Evolutionary conservation across 2,888 invertebrate species (phyloP).

Genomic region (Tanytarsus gracilentus): DNA sequence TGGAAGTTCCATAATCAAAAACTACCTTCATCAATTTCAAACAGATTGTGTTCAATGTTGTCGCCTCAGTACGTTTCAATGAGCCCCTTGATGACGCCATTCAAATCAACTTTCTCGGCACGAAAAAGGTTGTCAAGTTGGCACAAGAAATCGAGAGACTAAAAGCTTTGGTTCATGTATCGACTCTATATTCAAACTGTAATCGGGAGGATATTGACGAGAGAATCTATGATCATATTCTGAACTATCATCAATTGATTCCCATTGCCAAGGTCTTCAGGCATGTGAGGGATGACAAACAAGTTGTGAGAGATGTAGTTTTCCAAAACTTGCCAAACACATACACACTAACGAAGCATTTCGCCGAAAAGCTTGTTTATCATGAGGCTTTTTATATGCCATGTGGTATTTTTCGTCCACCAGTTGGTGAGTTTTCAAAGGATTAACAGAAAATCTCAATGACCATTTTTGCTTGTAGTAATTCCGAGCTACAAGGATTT

Average conservation of each 20-base stretch:
- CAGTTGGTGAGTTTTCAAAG: slow-evolving; percentile 38
- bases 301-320: not conserved
- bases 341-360: slow-evolving; percentile 44
- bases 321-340: slow-evolving; percentile 40
- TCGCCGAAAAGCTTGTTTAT: slow-evolving; percentile 43
- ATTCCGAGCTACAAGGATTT: slow-evolving; percentile 45
- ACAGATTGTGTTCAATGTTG: slow-evolving; percentile 45
- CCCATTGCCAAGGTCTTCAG: not conserved
- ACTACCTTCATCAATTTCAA: not conserved
- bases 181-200: slow-evolving; percentile 44
- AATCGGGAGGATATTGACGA: slow-evolving; percentile 42
- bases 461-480: slow-evolving; percentile 36
- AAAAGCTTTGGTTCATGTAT: slow-evolving; percentile 44
- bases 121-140: slow-evolving; percentile 43
- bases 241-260: slow-evolving; percentile 20
- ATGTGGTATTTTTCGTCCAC: slow-evolving; percentile 43
- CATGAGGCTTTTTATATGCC: slow-evolving; percentile 41
- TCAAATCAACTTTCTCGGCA: slow-evolving; percentile 43
- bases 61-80: slow-evolving; percentile 45
- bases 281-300: not conserved
- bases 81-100: slow-evolving; percentile 44
- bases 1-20: not conserved
- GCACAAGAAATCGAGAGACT: slow-evolving; percentile 41
- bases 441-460: slow-evolving; percentile 14
- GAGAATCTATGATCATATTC: slow-evolving; percentile 39